Evolutionary conservation across 1,140 invertebrate genomes (phyloP), one percentile per base, ranked within the genome.

Genomic region (Drosophila pseudoobscura): DNA sequence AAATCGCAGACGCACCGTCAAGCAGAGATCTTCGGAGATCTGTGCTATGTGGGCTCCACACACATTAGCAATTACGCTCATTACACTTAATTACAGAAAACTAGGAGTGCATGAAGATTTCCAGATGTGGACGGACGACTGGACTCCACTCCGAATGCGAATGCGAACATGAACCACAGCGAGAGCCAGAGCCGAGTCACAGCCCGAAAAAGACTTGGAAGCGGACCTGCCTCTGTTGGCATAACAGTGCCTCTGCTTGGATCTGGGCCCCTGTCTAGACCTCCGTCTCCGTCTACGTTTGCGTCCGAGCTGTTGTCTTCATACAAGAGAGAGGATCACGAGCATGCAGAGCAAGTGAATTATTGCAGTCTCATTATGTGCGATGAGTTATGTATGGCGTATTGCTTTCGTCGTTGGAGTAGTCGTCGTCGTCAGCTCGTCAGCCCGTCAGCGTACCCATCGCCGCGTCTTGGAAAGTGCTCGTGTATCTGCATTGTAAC

Each of bases 361-460:
- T 91, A 91, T 91, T 90, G 80, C 89, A 91, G 89, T 91, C 89
- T 91, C 89, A 91, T 91, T 91, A 91, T 91, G 89, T 91, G 89
- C 89, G 89, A 91, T 91, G 89, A 91, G 89, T 91, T 91, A 91
- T 91, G 89, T 91, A 75, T 91, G 82, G 79, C 78, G 89, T 91
- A 91, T 91, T 89, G 90, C 89, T 91, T 89, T 91, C 83, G 83
- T 88, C 9, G 31, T 35, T 35, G 31, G 31, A 35, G 31, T 35
- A 35, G 31, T 35, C 11, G 11, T 39, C 35, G 11, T 39, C 83
- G 83, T 88, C 83, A 87, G 83, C 75, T 88, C 82, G 83, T 87
- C 83, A 87, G 13, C 35, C 35, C 35, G 70, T 68, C 35, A 35
- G 46, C 7, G 57, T 15, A 47, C 46, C 17, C 17, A 47, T 50